Conservation (phyloP, 2,888 invertebrate genomes). For the Sphaerophoria rueppellii region DNA sequence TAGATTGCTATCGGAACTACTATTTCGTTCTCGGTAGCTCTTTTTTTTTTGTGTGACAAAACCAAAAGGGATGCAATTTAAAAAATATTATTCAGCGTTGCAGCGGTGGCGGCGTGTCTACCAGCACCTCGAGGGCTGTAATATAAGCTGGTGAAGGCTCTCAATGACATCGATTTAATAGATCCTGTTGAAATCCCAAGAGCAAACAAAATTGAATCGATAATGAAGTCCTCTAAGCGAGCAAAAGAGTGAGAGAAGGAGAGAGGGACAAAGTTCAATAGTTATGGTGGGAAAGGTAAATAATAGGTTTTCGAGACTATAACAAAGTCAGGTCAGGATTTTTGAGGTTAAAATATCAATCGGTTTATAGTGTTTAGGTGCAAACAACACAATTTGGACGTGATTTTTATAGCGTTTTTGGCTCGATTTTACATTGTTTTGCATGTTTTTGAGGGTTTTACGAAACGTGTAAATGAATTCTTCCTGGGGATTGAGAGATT, state of each 20-base stretch:
- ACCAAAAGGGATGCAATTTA: constrained; percentile 17
- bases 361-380: constrained; percentile 26
- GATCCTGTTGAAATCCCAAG: constrained; percentile 29
- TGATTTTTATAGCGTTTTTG: constrained; percentile 36
- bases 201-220: constrained; percentile 51
- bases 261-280: constrained; percentile 10
- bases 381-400: constrained; percentile 18
- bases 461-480: constrained; percentile 20
- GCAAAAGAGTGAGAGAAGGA: too few relatives aligned
- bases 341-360: constrained; percentile 32
- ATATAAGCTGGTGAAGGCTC: constrained; percentile 1
- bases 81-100: constrained; percentile 21
- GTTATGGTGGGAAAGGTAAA: constrained; percentile 57
- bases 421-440: not conserved
- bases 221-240: constrained; percentile 45
- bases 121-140: not conserved
- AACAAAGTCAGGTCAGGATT: constrained; percentile 15
- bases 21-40: not conserved
- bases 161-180: constrained; percentile 6
- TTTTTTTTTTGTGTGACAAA: not conserved
- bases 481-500: constrained; percentile 1
- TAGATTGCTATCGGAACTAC: not conserved
- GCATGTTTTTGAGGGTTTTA: not conserved
- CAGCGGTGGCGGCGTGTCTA: not conserved
- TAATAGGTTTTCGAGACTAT: constrained; percentile 42